Percentiles rank a stretch among this genome's conserved stretches.
These are phyloP conservation scores for Synodontis membranacea DNA, from an alignment of 2,113 vertebrate species.

Conservation along the genomic window DNA sequence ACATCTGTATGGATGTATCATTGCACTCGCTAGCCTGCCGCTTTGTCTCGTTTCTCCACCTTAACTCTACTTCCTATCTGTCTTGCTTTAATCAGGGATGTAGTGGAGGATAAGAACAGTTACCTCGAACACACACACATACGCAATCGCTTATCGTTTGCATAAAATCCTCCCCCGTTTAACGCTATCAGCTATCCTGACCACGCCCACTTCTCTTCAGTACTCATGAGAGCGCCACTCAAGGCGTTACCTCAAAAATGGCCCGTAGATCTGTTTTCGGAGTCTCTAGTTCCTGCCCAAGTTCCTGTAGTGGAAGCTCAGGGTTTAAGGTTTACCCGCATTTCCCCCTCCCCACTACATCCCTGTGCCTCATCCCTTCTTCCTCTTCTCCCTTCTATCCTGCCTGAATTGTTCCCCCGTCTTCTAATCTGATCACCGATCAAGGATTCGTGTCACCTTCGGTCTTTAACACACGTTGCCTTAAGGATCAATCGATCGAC, in stretches of 20 bases:
- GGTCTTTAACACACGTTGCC: conserved; percentile 36
- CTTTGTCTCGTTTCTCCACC: conserved; percentile 7
- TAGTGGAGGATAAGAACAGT: neutral
- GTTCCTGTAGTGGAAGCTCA: neutral
- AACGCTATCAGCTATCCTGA: neutral
- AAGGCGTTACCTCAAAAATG: neutral
- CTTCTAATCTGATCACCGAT: conserved; percentile 46
- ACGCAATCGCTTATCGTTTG: neutral
- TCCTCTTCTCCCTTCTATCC: neutral
- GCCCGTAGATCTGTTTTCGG: neutral
- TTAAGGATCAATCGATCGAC: conserved; percentile 47
- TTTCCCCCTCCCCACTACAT: neutral
- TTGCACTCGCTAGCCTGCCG: neutral
- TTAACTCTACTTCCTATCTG: neutral
- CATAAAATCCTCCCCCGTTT: neutral
- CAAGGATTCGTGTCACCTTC: conserved; percentile 21
- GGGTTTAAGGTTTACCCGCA: neutral
- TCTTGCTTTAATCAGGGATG: neutral
- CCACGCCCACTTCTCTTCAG: neutral
- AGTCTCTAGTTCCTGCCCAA: neutral
- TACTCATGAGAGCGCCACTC: neutral
- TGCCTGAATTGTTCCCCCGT: conserved; percentile 29
- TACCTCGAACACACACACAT: neutral
- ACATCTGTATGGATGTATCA: conserved; percentile 21
- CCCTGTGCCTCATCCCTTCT: neutral